Base-by-base conservation (phyloP, 2,797 vertebrate species). In the Melanotaenia pygmaea region DNA sequence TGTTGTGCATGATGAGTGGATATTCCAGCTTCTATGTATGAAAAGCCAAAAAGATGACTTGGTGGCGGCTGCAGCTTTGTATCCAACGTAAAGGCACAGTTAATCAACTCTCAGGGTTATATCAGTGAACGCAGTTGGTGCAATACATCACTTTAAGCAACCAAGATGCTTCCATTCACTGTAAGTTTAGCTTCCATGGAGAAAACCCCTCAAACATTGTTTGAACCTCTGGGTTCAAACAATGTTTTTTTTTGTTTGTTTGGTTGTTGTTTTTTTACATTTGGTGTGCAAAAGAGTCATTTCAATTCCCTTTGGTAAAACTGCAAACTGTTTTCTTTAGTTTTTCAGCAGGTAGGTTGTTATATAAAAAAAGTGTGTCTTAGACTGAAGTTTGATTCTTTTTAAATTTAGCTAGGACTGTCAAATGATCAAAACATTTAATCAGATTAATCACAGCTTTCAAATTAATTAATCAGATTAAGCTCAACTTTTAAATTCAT, bases 81-180 rank as follows among this genome's bases (percentile, higher is more conserved):
- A 74, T n/a, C 24, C 72, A 67, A 74, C 35, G 26, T 53, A 72
- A 58, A 64, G 70, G 74, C 78, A 62, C 83, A 11, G 83, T 87
- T 87, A 88, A 88, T 88, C 85, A 84, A 79, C 1, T 43, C 77
- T 84, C 87, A 83, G 82, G 87, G 86, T 80, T 72, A 81, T 79
- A 77, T 76, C 75, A 45, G 22, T 76, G 83, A 80, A 71, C 56
- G 26, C 83, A 37, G 79, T 47, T 77, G 66, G 35, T 69, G 51
- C 71, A 28, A 78, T 84, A 59, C 67, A 80, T 85, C 79, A 82
- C 53, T 28, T 12, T 0, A 10, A 63, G 61, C 58, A 61, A 72
- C 53, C 38, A 35, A 47, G 71, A 67, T 59, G 2, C 72, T 11
- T 34, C 61, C 30, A n/a, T 43, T 65, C 45, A 22, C 5, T 18